Base-by-base conservation (phyloP, 2,797 vertebrate genomes). In the Salarias fasciatus region DNA sequence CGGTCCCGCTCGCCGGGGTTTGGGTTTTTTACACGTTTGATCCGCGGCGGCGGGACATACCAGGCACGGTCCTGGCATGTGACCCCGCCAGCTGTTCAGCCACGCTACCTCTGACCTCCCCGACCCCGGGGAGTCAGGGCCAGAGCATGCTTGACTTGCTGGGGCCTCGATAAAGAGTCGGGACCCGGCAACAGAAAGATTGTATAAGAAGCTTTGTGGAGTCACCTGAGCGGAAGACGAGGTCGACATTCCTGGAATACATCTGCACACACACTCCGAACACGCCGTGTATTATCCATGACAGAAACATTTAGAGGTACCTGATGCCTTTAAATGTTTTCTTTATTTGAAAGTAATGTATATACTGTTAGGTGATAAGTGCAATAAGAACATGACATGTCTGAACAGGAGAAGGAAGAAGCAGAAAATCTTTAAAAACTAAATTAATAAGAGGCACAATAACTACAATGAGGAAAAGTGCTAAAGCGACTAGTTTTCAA, bases 61-160 rank as follows among this genome's bases (percentile, higher is more conserved):
- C 69, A 51, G 55, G 73, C 54, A 45, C 75, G 66, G 77, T 77
- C 56, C 33, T 50, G 58, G 55, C 79, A 83, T 84, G 77, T 79
- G 77, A 82, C 65, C 77, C 42, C 40, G 6, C 60, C 82, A 78
- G 75, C 59, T 80, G 65, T 73, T 75, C 44, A 69, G 56, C 36
- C 48, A 11, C 8, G 28, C 30, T 10, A 35, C 51, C 64, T 45
- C 42, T 78, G 81, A 79, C 70, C 70, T 35, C 37, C 53, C 53
- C 24, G 67, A 63, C 14, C 59, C 40, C 41, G 29, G 31, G 14
- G 53, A 64, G 48, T 31, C 48, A n/a, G 36, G 69, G 41, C 48
- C 46, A 56, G 8, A 54, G 38, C 58, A 74, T 28, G 73, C 56
- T 69, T 70, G 73, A 72, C 63, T 65, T 64, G 60, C 4, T 40